phyloP scores from a whole-genome alignment of 1,140 invertebrate species.

The Philopotamus ludificatus region DNA sequence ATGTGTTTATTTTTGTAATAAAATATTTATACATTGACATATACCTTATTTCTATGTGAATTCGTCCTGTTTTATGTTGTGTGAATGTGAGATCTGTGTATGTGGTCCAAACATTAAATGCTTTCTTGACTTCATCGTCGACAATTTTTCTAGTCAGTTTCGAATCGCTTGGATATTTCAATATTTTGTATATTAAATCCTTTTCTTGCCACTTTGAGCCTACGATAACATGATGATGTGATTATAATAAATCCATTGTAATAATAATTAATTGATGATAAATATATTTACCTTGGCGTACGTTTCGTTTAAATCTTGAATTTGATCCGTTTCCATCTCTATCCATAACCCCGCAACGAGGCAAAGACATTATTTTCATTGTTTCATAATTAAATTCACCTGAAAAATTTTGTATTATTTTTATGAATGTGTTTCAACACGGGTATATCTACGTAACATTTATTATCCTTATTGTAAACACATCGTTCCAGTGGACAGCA shows the following conservation, averaged over 20 bases:
- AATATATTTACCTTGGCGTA: slow-evolving; percentile 71
- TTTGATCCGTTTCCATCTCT: slow-evolving; percentile 74
- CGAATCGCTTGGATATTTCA: slow-evolving; percentile 72
- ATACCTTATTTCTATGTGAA: slow-evolving; percentile 83
- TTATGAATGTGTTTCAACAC: too few relatives aligned
- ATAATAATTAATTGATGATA: too few relatives aligned
- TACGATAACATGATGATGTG: slow-evolving; percentile 50
- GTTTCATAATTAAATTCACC: slow-evolving; percentile 79
- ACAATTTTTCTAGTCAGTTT: slow-evolving; percentile 68
- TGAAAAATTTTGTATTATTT: too few relatives aligned
- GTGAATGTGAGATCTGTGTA: slow-evolving; percentile 84
- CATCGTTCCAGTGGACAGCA: too few relatives aligned
- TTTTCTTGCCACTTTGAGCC: slow-evolving; percentile 89
- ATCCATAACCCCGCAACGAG: slow-evolving; percentile 83
- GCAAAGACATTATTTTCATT: slow-evolving; percentile 71
- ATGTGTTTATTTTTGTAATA: not conserved
- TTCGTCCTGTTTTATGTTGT: slow-evolving; percentile 70
- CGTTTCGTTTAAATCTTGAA: slow-evolving; percentile 78
- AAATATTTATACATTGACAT: not conserved
- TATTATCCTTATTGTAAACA: too few relatives aligned
- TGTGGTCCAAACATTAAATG: slow-evolving; percentile 83
- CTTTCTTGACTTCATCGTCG: slow-evolving; percentile 75
- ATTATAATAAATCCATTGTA: too few relatives aligned
- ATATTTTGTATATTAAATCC: slow-evolving; percentile 85
- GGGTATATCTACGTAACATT: too few relatives aligned